Evolutionary conservation across 1,140 invertebrate genomes (phyloP).

Genomic region (Drosophila obscura): DNA sequence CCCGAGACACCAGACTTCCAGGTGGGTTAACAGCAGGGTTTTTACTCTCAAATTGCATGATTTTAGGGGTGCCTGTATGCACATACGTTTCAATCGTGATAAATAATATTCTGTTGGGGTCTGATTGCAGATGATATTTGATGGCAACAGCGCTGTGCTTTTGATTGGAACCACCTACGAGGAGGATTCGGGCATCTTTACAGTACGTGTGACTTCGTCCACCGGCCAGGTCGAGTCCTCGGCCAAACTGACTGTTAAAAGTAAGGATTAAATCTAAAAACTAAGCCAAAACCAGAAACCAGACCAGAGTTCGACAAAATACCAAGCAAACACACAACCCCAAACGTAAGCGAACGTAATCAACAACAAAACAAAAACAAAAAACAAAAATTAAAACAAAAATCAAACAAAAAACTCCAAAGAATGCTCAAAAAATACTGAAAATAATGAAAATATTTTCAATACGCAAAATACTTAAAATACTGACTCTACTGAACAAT

Average conservation of each 20-base stretch:
- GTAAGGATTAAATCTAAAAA: slow-evolving; percentile 93
- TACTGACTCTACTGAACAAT: slow-evolving; percentile 1
- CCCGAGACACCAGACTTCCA: slow-evolving; percentile 96
- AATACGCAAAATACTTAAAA: slow-evolving; percentile 22
- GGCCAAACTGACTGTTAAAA: slow-evolving; percentile 97
- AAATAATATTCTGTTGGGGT: neutral
- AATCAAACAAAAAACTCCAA: slow-evolving; percentile 69
- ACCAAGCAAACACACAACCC: slow-evolving; percentile 32
- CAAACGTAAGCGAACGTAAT: slow-evolving; percentile 72
- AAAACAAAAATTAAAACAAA: slow-evolving; percentile 39
- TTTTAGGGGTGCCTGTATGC: too few relatives aligned
- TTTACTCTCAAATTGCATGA: too few relatives aligned
- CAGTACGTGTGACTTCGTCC: slow-evolving; percentile 94
- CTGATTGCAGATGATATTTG: slow-evolving; percentile 93
- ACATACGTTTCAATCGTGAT: neutral
- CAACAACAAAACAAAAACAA: slow-evolving; percentile 43
- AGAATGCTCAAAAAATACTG: slow-evolving; percentile 71
- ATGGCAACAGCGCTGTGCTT: slow-evolving; percentile 94
- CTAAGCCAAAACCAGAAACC: slow-evolving; percentile 70
- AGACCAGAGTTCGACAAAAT: slow-evolving; percentile 70
- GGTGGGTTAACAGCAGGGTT: slow-evolving; percentile 85
- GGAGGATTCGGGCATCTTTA: slow-evolving; percentile 96
- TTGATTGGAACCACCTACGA: slow-evolving; percentile 96
- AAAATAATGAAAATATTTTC: neutral
- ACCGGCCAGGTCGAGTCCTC: slow-evolving; percentile 96